Evolutionary conservation across 2,113 vertebrate genomes (phyloP).

Genomic region (Physeter macrocephalus): DNA sequence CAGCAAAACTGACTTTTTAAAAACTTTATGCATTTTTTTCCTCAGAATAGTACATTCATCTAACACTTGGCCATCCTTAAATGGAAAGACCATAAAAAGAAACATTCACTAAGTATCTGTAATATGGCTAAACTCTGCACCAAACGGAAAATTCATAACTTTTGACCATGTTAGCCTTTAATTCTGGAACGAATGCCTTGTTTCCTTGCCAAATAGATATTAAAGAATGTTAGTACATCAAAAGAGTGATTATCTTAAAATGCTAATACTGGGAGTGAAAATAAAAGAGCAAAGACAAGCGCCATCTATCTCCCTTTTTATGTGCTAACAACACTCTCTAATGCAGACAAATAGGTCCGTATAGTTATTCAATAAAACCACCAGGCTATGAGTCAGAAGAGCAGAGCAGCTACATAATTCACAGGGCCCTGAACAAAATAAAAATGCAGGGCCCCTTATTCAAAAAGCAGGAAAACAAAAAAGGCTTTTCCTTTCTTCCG

Average conservation of each 20-base stretch:
- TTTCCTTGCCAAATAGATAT: neutral
- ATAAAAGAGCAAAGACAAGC: neutral
- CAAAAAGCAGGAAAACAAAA: neutral
- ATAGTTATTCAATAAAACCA: neutral
- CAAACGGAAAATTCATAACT: neutral
- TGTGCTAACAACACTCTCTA: neutral
- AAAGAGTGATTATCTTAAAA: neutral
- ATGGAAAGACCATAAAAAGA: neutral
- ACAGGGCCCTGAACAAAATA: neutral
- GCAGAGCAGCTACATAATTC: neutral
- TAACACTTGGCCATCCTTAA: neutral
- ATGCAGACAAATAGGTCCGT: neutral
- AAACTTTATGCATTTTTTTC: neutral
- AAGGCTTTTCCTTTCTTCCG: neutral
- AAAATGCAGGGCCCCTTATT: neutral
- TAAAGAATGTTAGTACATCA: neutral
- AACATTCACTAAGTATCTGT: neutral
- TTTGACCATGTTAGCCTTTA: neutral
- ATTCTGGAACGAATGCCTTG: neutral
- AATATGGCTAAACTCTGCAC: neutral
- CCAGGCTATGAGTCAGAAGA: neutral
- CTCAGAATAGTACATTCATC: neutral
- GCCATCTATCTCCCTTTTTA: neutral
- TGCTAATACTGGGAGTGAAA: neutral
- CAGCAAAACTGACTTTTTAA: neutral